phyloP scores from a whole-genome alignment of 64 coral and sea anemone species.

The Porites australiensis region DNA sequence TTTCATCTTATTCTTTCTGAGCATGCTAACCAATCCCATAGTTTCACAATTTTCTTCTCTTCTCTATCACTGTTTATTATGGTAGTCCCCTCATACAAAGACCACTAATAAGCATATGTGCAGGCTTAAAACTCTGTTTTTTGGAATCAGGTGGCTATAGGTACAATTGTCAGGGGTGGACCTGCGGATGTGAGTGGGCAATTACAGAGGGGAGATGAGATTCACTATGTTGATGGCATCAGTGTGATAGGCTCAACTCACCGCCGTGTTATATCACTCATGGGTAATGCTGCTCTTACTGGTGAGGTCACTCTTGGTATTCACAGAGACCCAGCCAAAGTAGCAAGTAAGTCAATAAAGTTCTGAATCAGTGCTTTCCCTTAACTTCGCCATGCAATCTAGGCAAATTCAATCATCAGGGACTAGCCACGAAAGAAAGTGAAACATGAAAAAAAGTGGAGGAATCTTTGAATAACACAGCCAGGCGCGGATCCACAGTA shows the following conservation, averaged over 20 bases:
- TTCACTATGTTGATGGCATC: slow-evolving; percentile 83
- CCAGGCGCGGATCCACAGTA: no score
- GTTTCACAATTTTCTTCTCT: no score
- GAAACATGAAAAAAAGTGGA: no score
- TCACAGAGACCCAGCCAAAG: slow-evolving; percentile 54
- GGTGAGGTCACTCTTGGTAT: slow-evolving; percentile 79
- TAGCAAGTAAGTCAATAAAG: slow-evolving; percentile 83
- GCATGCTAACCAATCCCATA: no score
- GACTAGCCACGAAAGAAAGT: no score
- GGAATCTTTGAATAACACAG: no score
- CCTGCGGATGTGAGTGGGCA: slow-evolving; percentile 80
- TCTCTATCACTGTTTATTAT: no score
- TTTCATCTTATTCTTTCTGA: no score
- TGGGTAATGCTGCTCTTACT: slow-evolving; percentile 75
- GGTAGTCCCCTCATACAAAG: no score
- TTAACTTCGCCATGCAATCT: neutral
- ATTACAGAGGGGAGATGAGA: slow-evolving; percentile 81
- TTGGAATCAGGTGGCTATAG: slow-evolving; percentile 77
- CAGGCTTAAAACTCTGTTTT: no score
- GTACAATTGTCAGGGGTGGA: slow-evolving; percentile 89
- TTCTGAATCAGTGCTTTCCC: neutral
- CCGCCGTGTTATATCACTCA: slow-evolving; percentile 90
- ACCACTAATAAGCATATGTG: no score
- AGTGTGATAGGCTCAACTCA: slow-evolving; percentile 83
- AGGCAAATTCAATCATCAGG: no score